Evolutionary conservation across 2,797 vertebrate genomes (phyloP).

Genomic region (Lagodon rhomboides): DNA sequence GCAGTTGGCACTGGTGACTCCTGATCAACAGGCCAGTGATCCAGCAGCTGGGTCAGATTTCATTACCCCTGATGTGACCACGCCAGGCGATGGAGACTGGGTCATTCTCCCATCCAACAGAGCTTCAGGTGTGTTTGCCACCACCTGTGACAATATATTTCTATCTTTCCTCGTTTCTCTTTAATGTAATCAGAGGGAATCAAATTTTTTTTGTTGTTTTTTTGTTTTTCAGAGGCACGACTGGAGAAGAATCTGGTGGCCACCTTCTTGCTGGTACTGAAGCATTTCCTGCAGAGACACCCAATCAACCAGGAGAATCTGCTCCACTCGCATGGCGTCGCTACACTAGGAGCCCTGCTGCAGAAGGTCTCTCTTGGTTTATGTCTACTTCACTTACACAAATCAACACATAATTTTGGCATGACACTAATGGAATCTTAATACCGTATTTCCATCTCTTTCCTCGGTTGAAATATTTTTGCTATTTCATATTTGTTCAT

Average conservation of each 20-base stretch:
- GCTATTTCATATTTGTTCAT: not conserved
- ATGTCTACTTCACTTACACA: not conserved
- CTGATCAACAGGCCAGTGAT: slow-evolving; percentile 79
- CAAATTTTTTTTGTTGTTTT: not conserved
- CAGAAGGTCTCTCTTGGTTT: slow-evolving; percentile 88
- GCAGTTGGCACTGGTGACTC: slow-evolving; percentile 89
- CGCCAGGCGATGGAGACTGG: slow-evolving; percentile 93
- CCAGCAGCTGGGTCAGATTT: slow-evolving; percentile 74
- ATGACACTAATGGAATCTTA: not conserved
- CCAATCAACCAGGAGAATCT: slow-evolving; percentile 95
- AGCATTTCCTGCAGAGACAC: slow-evolving; percentile 96
- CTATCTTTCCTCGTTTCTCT: not conserved
- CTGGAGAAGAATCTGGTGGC: slow-evolving; percentile 95
- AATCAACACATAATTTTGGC: not conserved
- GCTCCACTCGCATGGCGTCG: slow-evolving; percentile 90
- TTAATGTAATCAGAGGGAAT: not conserved
- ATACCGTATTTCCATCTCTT: not conserved
- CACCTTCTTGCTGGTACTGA: slow-evolving; percentile 94
- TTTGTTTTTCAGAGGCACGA: slow-evolving; percentile 89
- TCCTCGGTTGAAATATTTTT: not conserved
- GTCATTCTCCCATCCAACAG: slow-evolving; percentile 92
- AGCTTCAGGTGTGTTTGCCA: slow-evolving; percentile 89
- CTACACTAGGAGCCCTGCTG: slow-evolving; percentile 91
- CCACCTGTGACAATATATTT: not conserved
- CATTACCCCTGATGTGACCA: slow-evolving; percentile 87